A percentile compares a stretch with the other conserved stretches of the same genome.
phyloP scores from a whole-genome alignment of 1,140 invertebrate species.

The Bathynomus jamesi region DNA sequence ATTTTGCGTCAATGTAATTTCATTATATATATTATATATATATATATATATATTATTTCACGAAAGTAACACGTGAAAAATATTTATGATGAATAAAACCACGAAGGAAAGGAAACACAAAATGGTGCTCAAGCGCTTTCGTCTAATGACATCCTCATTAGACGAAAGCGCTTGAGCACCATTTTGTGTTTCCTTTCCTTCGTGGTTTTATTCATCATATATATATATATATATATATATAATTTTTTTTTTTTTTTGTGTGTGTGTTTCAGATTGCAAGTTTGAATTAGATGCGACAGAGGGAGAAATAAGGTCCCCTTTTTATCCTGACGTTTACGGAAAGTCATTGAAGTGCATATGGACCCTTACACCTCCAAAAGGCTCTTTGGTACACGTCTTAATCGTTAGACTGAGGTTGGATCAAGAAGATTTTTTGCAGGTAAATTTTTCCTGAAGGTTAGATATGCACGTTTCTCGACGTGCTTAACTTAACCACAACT shows the following conservation, averaged over 20 bases:
- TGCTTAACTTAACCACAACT: no score
- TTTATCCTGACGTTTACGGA: conserved; percentile 24
- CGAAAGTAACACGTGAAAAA: no score
- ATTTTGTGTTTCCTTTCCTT: no score
- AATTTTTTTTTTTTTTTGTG: neutral
- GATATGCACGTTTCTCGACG: no score
- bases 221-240: conserved; percentile 9
- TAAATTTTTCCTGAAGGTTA: neutral
- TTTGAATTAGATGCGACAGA: neutral
- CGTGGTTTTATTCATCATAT: no score
- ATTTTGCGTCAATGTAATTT: no score
- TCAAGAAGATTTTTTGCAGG: conserved; percentile 18
- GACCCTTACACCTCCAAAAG: conserved; percentile 9
- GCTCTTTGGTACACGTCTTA: conserved; percentile 13
- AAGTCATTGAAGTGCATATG: conserved; percentile 17
- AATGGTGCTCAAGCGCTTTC: no score
- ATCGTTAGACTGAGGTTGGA: conserved; percentile 17
- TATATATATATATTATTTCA: neutral
- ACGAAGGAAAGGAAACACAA: no score
- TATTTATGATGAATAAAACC: no score
- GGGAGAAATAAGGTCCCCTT: conserved; percentile 19
- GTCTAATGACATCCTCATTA: no score
- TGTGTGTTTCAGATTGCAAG: conserved; percentile 11
- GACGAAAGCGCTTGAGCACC: no score
- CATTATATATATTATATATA: no score